A percentile compares a stretch with the other conserved stretches of the same genome.
Evolutionary conservation across 2,797 vertebrate genomes (phyloP).

Genomic region (Heterohyrax brucei): DNA sequence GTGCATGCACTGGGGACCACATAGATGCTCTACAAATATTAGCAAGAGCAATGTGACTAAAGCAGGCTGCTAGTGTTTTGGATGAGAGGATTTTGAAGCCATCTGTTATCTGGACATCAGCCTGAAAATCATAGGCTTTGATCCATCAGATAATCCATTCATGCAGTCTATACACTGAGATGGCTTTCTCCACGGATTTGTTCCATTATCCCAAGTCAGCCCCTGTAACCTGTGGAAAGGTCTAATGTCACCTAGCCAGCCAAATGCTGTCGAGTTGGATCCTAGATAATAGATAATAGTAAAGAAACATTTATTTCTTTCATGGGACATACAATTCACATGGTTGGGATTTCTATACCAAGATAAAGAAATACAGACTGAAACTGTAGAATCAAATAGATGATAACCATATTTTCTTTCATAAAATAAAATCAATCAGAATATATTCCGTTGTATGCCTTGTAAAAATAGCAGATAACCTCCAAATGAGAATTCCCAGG

Average conservation of each 20-base stretch:
- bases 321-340: conserved; percentile 17
- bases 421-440: conserved; percentile 47
- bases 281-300: conserved; percentile 3
- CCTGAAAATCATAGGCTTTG: conserved; percentile 89
- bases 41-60: conserved; percentile 89
- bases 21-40: conserved; percentile 89
- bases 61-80: conserved; percentile 88
- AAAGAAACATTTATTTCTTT: conserved; percentile 61
- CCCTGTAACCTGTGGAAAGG: conserved; percentile 80
- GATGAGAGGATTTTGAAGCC: conserved; percentile 89
- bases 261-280: too few relatives aligned
- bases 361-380: not conserved
- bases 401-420: conserved; percentile 38
- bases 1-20: conserved; percentile 69
- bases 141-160: conserved; percentile 88
- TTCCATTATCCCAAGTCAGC: conserved; percentile 84
- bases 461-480: conserved; percentile 47
- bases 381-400: not conserved
- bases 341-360: not conserved
- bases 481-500: not conserved
- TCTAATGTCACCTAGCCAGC: conserved; percentile 66
- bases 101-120: conserved; percentile 91
- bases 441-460: not conserved
- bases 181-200: conserved; percentile 84
- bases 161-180: conserved; percentile 82